Percentiles rank a stretch among this genome's conserved stretches.
Conservation (phyloP, 1,140 invertebrate genomes). For the Pissodes strobi region DNA sequence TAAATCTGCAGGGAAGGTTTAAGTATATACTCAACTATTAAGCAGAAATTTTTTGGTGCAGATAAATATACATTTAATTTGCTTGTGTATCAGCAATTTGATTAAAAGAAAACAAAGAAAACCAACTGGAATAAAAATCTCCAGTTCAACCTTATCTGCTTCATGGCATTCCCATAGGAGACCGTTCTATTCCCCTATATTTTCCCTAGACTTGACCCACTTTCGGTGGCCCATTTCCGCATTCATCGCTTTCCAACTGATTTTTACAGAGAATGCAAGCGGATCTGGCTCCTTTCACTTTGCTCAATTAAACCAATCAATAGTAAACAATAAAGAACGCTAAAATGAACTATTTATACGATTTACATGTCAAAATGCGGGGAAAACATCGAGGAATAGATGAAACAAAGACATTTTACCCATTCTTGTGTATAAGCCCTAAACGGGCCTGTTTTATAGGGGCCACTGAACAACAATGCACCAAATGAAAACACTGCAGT, state of each 20-base stretch:
- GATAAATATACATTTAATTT: no score
- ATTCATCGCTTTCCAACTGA: slow-evolving; percentile 29
- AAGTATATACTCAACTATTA: no score
- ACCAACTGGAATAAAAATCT: background rate
- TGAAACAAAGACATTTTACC: slow-evolving; percentile 26
- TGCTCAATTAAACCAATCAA: slow-evolving; percentile 30
- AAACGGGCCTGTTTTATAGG: slow-evolving; percentile 12
- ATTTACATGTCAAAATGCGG: background rate
- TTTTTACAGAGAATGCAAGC: slow-evolving; percentile 33
- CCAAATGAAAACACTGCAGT: slow-evolving; percentile 43
- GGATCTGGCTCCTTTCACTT: slow-evolving; percentile 36
- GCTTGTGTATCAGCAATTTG: no score
- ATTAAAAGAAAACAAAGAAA: slow-evolving; percentile 4
- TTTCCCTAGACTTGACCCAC: slow-evolving; percentile 32
- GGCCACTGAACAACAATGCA: slow-evolving; percentile 31
- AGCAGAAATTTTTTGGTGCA: no score
- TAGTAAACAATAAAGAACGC: slow-evolving; percentile 20
- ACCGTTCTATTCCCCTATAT: background rate
- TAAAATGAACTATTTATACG: background rate
- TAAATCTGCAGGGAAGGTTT: no score
- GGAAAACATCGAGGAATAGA: slow-evolving; percentile 9
- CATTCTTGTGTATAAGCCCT: slow-evolving; percentile 18
- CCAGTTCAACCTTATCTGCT: background rate
- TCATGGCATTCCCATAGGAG: background rate
- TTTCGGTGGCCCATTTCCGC: slow-evolving; percentile 32